These are phyloP conservation scores for Volucella inanis DNA, from an alignment of 2,888 invertebrate species.

Conservation along the genomic window DNA sequence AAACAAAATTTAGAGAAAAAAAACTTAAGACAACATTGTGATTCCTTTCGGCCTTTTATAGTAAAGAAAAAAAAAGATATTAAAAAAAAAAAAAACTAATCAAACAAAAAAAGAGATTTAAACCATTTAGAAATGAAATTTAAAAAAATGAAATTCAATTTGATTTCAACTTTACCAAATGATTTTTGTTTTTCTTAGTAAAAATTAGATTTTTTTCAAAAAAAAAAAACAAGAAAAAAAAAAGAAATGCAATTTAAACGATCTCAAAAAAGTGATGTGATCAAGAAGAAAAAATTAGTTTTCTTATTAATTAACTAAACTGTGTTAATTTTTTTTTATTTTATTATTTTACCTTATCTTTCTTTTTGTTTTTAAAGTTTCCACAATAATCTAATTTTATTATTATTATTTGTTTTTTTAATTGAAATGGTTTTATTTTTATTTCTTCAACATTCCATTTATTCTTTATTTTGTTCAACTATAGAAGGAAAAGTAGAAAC, in stretches of 20 bases:
- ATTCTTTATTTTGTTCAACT: constrained; percentile 48
- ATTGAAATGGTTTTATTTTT: constrained; percentile 44
- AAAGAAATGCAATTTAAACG: constrained; percentile 61
- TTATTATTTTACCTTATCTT: background rate
- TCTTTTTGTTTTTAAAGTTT: constrained; percentile 61
- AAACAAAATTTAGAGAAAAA: constrained; percentile 77
- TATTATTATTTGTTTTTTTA: constrained; percentile 10
- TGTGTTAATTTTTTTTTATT: constrained; percentile 60
- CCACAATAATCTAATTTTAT: constrained; percentile 36
- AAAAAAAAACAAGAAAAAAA: too few relatives aligned
- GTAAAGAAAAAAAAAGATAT: constrained; percentile 76
- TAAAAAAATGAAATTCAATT: constrained; percentile 43
- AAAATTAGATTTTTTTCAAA: too few relatives aligned
- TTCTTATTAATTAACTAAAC: constrained; percentile 55
- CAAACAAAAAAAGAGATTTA: constrained; percentile 52
- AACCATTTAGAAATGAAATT: constrained; percentile 39
- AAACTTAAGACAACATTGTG: constrained; percentile 79
- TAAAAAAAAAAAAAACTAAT: constrained; percentile 58
- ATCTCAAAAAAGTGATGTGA: constrained; percentile 73
- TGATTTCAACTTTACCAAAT: constrained; percentile 48
- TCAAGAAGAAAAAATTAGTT: constrained; percentile 62
- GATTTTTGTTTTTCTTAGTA: constrained; percentile 39
- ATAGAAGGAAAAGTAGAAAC: constrained; percentile 28
- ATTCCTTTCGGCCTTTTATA: constrained; percentile 81
- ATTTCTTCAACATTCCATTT: constrained; percentile 73